Conservation (phyloP, 2,888 invertebrate genomes). For the Heteromurus nitidus region DNA sequence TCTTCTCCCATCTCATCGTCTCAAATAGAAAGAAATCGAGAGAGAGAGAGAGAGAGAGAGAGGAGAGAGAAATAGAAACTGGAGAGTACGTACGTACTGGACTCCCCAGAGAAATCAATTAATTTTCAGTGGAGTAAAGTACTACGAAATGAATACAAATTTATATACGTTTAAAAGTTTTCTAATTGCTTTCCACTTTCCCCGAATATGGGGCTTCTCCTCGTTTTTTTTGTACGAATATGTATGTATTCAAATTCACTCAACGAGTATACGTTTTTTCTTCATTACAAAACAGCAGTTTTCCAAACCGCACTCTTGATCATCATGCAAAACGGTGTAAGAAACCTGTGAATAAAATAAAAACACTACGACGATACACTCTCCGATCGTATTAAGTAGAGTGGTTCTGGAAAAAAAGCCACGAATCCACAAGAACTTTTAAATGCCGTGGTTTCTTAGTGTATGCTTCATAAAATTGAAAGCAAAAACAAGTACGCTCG, state of each 20-base stretch:
- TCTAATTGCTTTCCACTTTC: conserved; percentile 8
- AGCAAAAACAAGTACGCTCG: too few species aligned
- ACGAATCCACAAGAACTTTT: too few species aligned
- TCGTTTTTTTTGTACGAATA: too few species aligned
- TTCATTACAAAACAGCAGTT: neutral
- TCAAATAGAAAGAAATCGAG: too few species aligned
- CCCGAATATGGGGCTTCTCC: neutral
- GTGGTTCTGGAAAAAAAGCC: too few species aligned
- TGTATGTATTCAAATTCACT: neutral
- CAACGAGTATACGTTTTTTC: neutral
- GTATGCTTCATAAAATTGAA: too few species aligned
- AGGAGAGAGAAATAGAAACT: neutral
- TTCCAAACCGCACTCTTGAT: neutral
- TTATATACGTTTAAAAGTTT: too few species aligned
- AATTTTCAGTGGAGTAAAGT: conserved; percentile 9
- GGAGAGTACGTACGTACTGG: neutral
- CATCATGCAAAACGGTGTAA: neutral
- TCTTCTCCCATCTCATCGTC: neutral
- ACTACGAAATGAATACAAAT: neutral
- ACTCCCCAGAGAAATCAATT: conserved; percentile 48
- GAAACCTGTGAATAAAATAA: too few species aligned
- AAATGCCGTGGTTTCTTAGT: too few species aligned
- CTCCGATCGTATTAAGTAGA: too few species aligned
- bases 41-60: too few species aligned
- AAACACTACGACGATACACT: too few species aligned